Evolutionary conservation across 2,888 invertebrate species (phyloP).

Genomic region (Acronicta alni): DNA sequence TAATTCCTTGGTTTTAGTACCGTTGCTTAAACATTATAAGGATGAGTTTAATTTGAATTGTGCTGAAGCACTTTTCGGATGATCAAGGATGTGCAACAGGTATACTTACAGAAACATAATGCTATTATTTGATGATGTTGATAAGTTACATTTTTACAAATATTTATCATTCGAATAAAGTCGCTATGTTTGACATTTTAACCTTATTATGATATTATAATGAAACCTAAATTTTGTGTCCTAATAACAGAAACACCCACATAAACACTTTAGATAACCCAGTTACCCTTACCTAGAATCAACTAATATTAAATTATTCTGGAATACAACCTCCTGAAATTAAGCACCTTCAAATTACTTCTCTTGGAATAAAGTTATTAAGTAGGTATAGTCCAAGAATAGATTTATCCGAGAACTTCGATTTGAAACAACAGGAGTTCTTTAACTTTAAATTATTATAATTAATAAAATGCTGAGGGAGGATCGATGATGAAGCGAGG

Average conservation of each 20-base stretch:
- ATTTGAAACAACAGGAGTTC: slow-evolving; percentile 15
- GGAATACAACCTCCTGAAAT: background rate
- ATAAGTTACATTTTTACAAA: no score
- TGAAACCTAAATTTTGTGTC: no score
- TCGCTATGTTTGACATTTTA: no score
- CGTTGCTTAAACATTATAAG: slow-evolving; percentile 1
- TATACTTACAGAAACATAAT: background rate
- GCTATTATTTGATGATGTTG: slow-evolving; percentile 5
- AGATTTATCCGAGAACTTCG: slow-evolving; percentile 9
- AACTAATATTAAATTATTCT: background rate
- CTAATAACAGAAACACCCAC: no score
- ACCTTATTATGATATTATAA: no score
- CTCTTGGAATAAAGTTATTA: slow-evolving; percentile 3
- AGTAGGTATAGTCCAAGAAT: slow-evolving; percentile 10
- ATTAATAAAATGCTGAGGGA: slow-evolving; percentile 43
- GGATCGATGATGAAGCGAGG: slow-evolving; percentile 50
- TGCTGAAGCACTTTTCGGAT: slow-evolving; percentile 1
- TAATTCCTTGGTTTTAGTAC: slow-evolving; percentile 1
- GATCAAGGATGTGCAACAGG: slow-evolving; percentile 18
- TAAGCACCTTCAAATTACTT: slow-evolving; percentile 6
- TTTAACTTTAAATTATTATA: slow-evolving; percentile 36
- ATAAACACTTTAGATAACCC: no score
- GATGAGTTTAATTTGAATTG: slow-evolving; percentile 12
- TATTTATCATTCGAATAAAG: no score
- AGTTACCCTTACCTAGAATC: no score